These are phyloP conservation scores for Melanocharis versteri DNA, from an alignment of 2,113 vertebrate species.

Conservation along the genomic window DNA sequence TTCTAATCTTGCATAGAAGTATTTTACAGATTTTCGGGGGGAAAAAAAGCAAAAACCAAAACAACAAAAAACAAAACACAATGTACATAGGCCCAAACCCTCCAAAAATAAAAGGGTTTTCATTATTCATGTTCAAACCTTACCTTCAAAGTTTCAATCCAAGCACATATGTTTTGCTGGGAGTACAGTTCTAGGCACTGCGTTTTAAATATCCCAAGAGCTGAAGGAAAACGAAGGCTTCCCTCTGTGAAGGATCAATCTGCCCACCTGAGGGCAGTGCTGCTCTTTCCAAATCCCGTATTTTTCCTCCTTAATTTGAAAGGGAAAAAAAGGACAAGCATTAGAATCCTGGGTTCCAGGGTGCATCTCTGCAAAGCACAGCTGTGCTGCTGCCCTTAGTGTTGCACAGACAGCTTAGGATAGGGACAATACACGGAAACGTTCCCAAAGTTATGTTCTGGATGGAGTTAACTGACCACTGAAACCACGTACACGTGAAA, in stretches of 20 bases:
- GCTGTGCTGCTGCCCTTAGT: not conserved
- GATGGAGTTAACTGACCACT: not conserved
- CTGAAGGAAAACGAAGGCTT: not conserved
- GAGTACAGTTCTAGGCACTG: not conserved
- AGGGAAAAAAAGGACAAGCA: rapidly evolving
- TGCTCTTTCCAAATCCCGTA: not conserved
- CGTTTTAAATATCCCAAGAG: not conserved
- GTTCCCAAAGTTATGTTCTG: not conserved
- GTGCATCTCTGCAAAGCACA: not conserved
- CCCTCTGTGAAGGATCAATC: not conserved
- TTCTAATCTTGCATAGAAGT: not conserved
- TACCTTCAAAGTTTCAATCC: not conserved
- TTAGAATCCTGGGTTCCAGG: not conserved
- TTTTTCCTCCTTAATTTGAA: not conserved
- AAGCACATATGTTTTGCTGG: not conserved
- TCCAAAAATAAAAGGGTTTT: not conserved
- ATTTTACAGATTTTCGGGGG: not conserved
- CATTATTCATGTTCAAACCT: not conserved
- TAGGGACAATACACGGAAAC: not conserved
- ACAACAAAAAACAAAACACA: not conserved
- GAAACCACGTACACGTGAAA: rapidly evolving
- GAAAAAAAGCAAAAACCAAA: rapidly evolving
- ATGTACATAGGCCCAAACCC: rapidly evolving
- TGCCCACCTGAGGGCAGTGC: constrained; percentile 41
- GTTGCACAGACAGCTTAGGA: not conserved